A percentile compares a stretch with the other conserved stretches of the same genome.
Conservation (phyloP, 2,113 vertebrate species). For the Dipodomys spectabilis region DNA sequence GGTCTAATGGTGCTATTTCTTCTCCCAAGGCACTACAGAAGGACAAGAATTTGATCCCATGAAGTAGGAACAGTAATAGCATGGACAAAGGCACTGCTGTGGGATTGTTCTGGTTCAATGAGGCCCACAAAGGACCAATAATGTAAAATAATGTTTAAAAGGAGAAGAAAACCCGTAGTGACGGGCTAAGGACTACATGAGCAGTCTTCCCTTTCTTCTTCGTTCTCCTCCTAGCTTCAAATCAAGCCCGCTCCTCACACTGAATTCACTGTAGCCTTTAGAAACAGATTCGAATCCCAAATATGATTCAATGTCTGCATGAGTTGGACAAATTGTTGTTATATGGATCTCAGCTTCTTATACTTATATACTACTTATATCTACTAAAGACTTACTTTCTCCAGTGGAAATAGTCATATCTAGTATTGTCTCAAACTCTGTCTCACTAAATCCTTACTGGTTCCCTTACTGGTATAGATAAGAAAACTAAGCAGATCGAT, state of each 20-base stretch:
- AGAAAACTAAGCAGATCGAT: constrained; percentile 9
- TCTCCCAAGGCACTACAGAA: background rate
- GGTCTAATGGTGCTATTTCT: background rate
- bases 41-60: background rate
- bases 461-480: background rate
- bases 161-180: background rate
- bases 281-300: background rate
- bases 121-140: background rate
- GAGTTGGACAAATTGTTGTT: background rate
- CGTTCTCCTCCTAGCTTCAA: background rate
- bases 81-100: background rate
- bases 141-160: background rate
- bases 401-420: background rate
- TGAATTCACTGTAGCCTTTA: background rate
- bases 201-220: background rate
- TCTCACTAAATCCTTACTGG: background rate
- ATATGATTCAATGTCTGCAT: background rate
- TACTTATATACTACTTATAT: background rate
- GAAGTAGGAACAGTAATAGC: background rate
- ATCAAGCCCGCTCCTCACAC: background rate
- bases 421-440: background rate
- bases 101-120: background rate
- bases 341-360: background rate
- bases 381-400: background rate
- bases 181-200: background rate